phyloP scores from a whole-genome alignment of 2,888 invertebrate genomes.

The Leptothorax acervorum region DNA sequence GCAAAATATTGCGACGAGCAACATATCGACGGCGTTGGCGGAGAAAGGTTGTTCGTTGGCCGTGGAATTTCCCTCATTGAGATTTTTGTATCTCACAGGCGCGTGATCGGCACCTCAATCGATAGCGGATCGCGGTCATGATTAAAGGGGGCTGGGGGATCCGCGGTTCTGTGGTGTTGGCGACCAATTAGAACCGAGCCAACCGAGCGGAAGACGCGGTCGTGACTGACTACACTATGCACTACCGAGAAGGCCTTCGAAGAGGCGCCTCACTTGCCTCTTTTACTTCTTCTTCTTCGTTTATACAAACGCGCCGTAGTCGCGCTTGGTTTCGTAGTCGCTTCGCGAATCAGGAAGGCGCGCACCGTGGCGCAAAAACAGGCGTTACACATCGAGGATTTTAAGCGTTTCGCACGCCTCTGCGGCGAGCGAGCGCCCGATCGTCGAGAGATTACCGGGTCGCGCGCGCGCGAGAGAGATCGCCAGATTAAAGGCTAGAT shows the following conservation, averaged over 20 bases:
- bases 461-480: slow-evolving; percentile 28
- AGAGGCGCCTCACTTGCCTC: slow-evolving; percentile 2
- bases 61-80: slow-evolving; percentile 56
- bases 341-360: slow-evolving; percentile 55
- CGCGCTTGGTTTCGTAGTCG: slow-evolving; percentile 51
- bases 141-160: slow-evolving; percentile 53
- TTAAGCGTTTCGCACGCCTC: slow-evolving; percentile 49
- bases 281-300: slow-evolving; percentile 11
- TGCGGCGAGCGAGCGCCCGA: slow-evolving; percentile 18
- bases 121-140: slow-evolving; percentile 55
- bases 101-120: slow-evolving; percentile 58
- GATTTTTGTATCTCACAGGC: slow-evolving; percentile 54
- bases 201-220: slow-evolving; percentile 72
- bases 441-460: slow-evolving; percentile 41
- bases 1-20: slow-evolving; percentile 3
- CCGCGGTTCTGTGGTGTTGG: slow-evolving; percentile 60
- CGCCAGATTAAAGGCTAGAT: slow-evolving; percentile 41
- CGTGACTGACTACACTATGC: slow-evolving; percentile 61
- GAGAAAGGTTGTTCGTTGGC: slow-evolving; percentile 39
- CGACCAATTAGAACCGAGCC: slow-evolving; percentile 74
- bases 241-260: slow-evolving; percentile 21
- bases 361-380: slow-evolving; percentile 45
- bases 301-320: slow-evolving; percentile 35
- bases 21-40: slow-evolving; percentile 7
- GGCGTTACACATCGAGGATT: slow-evolving; percentile 53